A percentile compares a stretch with the other conserved stretches of the same genome.
Conservation (phyloP, 2,113 vertebrate species). For the Vulpes ferrilata region DNA sequence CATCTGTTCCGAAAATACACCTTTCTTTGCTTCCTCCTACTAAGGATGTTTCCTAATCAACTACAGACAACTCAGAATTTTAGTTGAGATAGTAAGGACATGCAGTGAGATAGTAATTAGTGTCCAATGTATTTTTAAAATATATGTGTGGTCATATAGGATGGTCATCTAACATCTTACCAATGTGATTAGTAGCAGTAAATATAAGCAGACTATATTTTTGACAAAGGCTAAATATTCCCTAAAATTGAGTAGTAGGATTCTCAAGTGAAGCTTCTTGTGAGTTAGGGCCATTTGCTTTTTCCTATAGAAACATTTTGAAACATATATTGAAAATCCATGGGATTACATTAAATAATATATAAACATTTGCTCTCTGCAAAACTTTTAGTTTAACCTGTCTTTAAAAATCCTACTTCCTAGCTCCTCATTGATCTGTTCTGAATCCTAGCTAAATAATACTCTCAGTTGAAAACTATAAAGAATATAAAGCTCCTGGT, state of each 20-base stretch:
- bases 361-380: conserved; percentile 52
- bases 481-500: conserved; percentile 59
- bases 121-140: neutral
- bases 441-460: conserved; percentile 47
- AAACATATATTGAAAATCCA: conserved; percentile 11
- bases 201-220: neutral
- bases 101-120: neutral
- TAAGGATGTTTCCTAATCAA: neutral
- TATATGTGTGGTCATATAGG: neutral
- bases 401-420: conserved; percentile 57
- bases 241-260: conserved; percentile 1
- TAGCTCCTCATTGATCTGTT: conserved; percentile 59
- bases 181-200: neutral
- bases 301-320: conserved; percentile 40
- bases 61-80: neutral
- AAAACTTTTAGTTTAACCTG: conserved; percentile 52
- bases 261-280: conserved; percentile 54
- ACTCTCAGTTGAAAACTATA: conserved; percentile 41
- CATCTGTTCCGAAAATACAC: neutral
- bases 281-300: neutral
- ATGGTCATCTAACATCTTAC: neutral
- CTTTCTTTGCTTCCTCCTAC: neutral
- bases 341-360: conserved; percentile 29
- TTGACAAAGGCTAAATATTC: conserved; percentile 32
- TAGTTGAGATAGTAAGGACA: neutral